Evolutionary conservation across 1,140 invertebrate species (phyloP).

Genomic region (Battus philenor): DNA sequence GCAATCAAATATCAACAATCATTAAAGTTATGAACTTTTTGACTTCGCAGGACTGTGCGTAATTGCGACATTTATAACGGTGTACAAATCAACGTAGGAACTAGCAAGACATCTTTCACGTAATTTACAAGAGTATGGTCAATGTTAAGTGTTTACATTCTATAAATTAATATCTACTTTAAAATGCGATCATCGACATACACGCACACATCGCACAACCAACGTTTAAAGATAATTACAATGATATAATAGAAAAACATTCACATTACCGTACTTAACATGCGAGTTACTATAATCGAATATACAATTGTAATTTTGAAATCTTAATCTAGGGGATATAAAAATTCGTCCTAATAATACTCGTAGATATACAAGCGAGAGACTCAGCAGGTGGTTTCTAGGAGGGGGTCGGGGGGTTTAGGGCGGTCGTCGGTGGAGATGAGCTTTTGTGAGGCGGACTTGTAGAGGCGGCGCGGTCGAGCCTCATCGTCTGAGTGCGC

Average conservation of each 20-base stretch:
- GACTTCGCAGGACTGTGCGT: conserved; percentile 17
- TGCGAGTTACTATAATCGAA: conserved; percentile 40
- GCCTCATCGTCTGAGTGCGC: conserved; percentile 48
- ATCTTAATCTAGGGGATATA: conserved; percentile 65
- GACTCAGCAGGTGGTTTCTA: conserved; percentile 59
- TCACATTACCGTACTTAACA: conserved; percentile 44
- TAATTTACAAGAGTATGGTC: conserved; percentile 30
- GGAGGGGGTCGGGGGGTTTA: conserved; percentile 40
- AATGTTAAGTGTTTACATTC: conserved; percentile 34
- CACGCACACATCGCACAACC: conserved; percentile 54
- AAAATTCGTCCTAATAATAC: conserved; percentile 70
- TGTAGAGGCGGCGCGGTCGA: conserved; percentile 43
- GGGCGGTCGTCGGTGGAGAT: conserved; percentile 30
- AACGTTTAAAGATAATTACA: conserved; percentile 55
- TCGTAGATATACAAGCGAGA: conserved; percentile 44
- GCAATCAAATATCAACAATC: conserved; percentile 5
- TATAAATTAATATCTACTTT: conserved; percentile 18
- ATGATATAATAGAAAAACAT: conserved; percentile 57
- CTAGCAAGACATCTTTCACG: conserved; percentile 36
- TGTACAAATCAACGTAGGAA: conserved; percentile 40
- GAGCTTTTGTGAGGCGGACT: conserved; percentile 41
- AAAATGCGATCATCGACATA: conserved; percentile 38
- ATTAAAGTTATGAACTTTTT: conserved; percentile 11
- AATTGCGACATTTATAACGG: conserved; percentile 20
- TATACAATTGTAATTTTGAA: conserved; percentile 70